Evolutionary conservation across 2,797 vertebrate species (phyloP).

Genomic region (Sebastes aleutianus): DNA sequence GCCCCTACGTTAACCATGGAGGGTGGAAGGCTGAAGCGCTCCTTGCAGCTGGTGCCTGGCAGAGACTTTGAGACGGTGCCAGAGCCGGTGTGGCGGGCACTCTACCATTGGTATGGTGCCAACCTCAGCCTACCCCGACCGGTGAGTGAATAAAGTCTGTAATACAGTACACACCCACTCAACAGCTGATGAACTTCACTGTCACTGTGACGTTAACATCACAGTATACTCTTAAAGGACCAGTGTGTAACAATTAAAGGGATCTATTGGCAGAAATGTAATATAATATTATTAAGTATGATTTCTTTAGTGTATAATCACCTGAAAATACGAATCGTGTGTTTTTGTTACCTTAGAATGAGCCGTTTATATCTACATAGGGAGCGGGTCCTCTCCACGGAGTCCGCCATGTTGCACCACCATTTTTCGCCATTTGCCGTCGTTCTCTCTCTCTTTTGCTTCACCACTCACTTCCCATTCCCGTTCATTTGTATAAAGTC

Average conservation of each 20-base stretch:
- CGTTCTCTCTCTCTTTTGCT: too few relatives aligned
- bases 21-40: constrained; percentile 91
- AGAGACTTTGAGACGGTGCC: constrained; percentile 94
- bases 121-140: constrained; percentile 95
- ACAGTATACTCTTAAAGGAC: neutral
- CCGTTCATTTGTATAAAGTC: neutral
- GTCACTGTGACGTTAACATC: neutral
- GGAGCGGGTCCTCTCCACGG: too few relatives aligned
- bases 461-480: too few relatives aligned
- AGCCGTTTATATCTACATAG: too few relatives aligned
- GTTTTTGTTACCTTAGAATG: too few relatives aligned
- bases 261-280: too few relatives aligned
- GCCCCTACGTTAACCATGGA: constrained; percentile 95
- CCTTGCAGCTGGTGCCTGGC: constrained; percentile 83
- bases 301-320: too few relatives aligned
- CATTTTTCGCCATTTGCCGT: too few relatives aligned
- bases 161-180: neutral
- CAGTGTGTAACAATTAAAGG: too few relatives aligned
- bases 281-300: too few relatives aligned
- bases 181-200: neutral
- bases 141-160: constrained; percentile 79
- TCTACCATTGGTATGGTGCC: constrained; percentile 99
- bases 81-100: constrained; percentile 97
- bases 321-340: too few relatives aligned
- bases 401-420: too few relatives aligned